Percentiles rank a stretch among this genome's conserved stretches.
Conservation (phyloP, 2,797 vertebrate genomes). For the Poeciliopsis gracilis region DNA sequence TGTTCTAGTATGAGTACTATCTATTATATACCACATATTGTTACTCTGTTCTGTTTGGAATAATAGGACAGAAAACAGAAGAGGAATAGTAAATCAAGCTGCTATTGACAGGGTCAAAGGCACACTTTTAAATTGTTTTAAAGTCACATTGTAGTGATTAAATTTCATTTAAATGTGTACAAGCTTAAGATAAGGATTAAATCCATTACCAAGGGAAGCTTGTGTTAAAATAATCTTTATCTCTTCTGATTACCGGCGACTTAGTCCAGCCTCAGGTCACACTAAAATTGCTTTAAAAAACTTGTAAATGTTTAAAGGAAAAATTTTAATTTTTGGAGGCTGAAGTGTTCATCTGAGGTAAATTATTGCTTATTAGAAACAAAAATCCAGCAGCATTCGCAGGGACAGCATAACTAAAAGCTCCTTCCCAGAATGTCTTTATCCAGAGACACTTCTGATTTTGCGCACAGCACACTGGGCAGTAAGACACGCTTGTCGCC, state of each 20-base stretch:
- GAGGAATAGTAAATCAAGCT: neutral
- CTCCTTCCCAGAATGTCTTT: neutral
- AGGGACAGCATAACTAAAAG: neutral
- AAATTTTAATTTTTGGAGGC: neutral
- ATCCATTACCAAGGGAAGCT: neutral
- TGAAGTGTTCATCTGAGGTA: neutral
- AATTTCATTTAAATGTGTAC: neutral
- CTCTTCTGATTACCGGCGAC: neutral
- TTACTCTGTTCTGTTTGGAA: neutral
- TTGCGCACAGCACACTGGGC: neutral
- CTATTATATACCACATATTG: neutral
- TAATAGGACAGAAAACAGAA: neutral
- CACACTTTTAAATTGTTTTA: neutral
- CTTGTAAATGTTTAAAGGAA: neutral
- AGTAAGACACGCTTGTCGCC: neutral
- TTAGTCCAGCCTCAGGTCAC: neutral
- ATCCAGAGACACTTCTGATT: neutral
- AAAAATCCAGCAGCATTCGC: neutral
- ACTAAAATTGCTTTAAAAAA: neutral
- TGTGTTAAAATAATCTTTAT: neutral
- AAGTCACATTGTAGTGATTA: neutral
- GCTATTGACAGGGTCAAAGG: neutral
- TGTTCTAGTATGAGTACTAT: neutral
- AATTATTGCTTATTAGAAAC: no score
- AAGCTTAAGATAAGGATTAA: neutral